Percentiles rank a stretch among this genome's conserved stretches.
Evolutionary conservation across 2,888 invertebrate species (phyloP).

Genomic region (Hymenopus coronatus): DNA sequence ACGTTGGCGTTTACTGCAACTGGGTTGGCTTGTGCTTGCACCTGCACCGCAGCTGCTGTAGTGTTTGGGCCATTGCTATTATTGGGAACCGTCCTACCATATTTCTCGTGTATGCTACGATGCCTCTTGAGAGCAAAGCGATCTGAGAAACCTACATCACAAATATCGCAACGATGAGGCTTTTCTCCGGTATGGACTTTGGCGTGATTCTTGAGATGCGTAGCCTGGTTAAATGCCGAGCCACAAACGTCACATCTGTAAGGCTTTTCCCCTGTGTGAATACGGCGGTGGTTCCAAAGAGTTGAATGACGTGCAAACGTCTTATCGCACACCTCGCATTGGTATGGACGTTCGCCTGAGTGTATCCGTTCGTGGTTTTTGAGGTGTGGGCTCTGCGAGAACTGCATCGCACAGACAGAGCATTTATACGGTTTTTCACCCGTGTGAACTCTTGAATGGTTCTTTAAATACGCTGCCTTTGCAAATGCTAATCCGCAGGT

Average conservation of each 20-base stretch:
- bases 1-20: slow-evolving; percentile 13
- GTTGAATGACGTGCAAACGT: slow-evolving; percentile 86
- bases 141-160: slow-evolving; percentile 83
- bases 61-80: slow-evolving; percentile 26
- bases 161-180: slow-evolving; percentile 79
- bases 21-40: slow-evolving; percentile 6
- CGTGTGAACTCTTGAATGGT: slow-evolving; percentile 83
- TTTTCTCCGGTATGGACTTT: slow-evolving; percentile 81
- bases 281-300: slow-evolving; percentile 83
- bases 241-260: slow-evolving; percentile 83
- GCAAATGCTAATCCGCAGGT: slow-evolving; percentile 86
- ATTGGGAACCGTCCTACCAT: slow-evolving; percentile 53
- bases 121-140: slow-evolving; percentile 83
- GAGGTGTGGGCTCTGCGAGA: slow-evolving; percentile 83
- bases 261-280: slow-evolving; percentile 85
- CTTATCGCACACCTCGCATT: slow-evolving; percentile 86
- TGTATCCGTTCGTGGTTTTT: slow-evolving; percentile 88
- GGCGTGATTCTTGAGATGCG: slow-evolving; percentile 84
- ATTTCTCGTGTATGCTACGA: slow-evolving; percentile 84
- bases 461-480: slow-evolving; percentile 86
- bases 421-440: slow-evolving; percentile 64
- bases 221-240: slow-evolving; percentile 87
- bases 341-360: slow-evolving; percentile 83
- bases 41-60: slow-evolving; percentile 5
- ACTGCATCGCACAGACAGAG: slow-evolving; percentile 86